Evolutionary conservation across 2,113 vertebrate genomes (phyloP), one percentile per base, ranked within the genome.

Genomic region (Coptodon rendalli): DNA sequence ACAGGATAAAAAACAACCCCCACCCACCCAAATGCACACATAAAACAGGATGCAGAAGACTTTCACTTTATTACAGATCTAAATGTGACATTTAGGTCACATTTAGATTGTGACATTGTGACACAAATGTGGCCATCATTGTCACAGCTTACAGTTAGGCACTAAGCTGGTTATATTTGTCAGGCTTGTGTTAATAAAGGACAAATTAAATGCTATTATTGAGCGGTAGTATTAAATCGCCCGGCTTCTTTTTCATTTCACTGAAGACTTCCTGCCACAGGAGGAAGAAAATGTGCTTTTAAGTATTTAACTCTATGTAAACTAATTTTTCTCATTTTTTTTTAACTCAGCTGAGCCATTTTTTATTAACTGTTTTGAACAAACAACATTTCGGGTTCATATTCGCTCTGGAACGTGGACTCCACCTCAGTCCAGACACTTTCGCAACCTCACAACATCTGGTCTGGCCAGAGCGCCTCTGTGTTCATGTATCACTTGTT

Each of bases 381-480:
- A 90, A 94, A 93, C 94, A 91, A n/a, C 73, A 40, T 90, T 56
- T 83, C 6, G 59, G 81, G 89, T 90, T 91, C 66, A 45, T 90
- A 89, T 90, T 92, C 16, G 82, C 71, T 87, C 19, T 83, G 86
- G 81, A 84, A 83, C 89, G 71, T 9, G 17, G 89, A 91, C 93
- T 92, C 93, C 92, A 88, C 93, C 94, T 91, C 86, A 16, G 71
- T 80, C 22, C 83, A 73, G 88, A 90, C 90, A 88, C 89, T 95
- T 96, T 95, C 92, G 90, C 95, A 95, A 94, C 87, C 63, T 82
- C 12, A 4, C 86, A 93, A 93, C 93, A 95, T 95, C 92, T 94
- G 95, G 91, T 89, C 89, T 89, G 87, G 89, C 83, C 9, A 16
- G 88, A 90, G 31, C 73, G 56, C 86, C 87, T 86, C 88, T 83